phyloP scores from a whole-genome alignment of 2,113 vertebrate genomes.

The Naja naja region DNA sequence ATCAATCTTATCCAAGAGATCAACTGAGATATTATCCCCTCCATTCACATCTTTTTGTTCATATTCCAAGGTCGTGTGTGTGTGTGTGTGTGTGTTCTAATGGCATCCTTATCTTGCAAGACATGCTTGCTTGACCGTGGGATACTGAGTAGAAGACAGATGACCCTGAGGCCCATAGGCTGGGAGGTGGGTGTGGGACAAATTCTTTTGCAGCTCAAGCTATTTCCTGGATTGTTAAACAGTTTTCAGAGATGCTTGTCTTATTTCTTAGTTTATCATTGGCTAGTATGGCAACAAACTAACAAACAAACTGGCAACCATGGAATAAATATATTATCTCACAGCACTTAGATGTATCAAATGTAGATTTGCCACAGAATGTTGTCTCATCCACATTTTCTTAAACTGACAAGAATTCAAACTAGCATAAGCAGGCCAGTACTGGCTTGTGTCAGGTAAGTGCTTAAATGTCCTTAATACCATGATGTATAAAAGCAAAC shows the following conservation, averaged over 20 bases:
- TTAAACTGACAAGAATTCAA: background rate
- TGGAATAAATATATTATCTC: background rate
- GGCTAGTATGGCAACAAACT: background rate
- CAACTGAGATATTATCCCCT: background rate
- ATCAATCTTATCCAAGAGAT: background rate
- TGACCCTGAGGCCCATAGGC: background rate
- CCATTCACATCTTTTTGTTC: background rate
- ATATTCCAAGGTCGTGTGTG: background rate
- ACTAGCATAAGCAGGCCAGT: background rate
- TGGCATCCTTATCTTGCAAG: background rate
- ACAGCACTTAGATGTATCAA: background rate
- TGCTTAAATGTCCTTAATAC: background rate
- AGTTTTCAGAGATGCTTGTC: background rate
- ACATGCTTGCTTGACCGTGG: background rate
- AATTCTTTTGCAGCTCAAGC: background rate
- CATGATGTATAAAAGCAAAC: background rate
- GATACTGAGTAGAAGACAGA: slow-evolving; percentile 5
- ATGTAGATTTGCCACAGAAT: background rate
- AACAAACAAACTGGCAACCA: background rate
- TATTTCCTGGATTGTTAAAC: background rate
- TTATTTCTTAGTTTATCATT: background rate
- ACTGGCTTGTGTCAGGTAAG: background rate
- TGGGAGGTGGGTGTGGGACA: background rate
- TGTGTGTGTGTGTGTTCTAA: background rate
- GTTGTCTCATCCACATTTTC: background rate